Conservation (phyloP, 2,113 vertebrate genomes). For the Notarius lentiginosus region DNA sequence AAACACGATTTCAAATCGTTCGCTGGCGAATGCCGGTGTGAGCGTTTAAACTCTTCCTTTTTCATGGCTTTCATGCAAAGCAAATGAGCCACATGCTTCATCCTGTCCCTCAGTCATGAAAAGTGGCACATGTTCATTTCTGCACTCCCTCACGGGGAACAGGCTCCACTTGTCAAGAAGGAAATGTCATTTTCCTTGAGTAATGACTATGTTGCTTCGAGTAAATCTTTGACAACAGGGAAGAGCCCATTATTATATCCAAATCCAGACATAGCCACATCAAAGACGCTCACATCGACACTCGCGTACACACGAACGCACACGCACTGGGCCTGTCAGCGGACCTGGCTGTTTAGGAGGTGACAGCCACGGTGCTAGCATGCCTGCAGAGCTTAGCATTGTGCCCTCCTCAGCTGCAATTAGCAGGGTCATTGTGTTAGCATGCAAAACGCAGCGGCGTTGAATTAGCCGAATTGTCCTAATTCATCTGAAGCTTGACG, state of each 20-base stretch:
- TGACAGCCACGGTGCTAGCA: conserved; percentile 63
- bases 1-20: conserved; percentile 50
- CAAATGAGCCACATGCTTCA: conserved; percentile 72
- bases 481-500: conserved; percentile 51
- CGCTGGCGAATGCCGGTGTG: conserved; percentile 7
- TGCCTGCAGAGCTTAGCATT: conserved; percentile 57
- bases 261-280: conserved; percentile 65
- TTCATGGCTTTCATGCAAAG: conserved; percentile 70
- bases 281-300: conserved; percentile 55
- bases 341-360: conserved; percentile 55
- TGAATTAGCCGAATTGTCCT: conserved; percentile 63
- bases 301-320: conserved; percentile 49
- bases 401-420: conserved; percentile 64
- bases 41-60: conserved; percentile 53
- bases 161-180: conserved; percentile 63
- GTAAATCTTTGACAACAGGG: conserved; percentile 71
- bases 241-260: conserved; percentile 75
- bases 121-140: conserved; percentile 66
- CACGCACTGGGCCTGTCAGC: conserved; percentile 62
- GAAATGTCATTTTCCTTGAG: conserved; percentile 69
- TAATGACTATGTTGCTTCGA: conserved; percentile 76
- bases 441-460: conserved; percentile 50
- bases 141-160: conserved; percentile 32
- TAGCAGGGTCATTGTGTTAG: conserved; percentile 72
- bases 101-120: conserved; percentile 60